These are phyloP conservation scores for Schizopygopsis malacanthus DNA, from an alignment of 2,797 vertebrate species.

Conservation along the genomic window DNA sequence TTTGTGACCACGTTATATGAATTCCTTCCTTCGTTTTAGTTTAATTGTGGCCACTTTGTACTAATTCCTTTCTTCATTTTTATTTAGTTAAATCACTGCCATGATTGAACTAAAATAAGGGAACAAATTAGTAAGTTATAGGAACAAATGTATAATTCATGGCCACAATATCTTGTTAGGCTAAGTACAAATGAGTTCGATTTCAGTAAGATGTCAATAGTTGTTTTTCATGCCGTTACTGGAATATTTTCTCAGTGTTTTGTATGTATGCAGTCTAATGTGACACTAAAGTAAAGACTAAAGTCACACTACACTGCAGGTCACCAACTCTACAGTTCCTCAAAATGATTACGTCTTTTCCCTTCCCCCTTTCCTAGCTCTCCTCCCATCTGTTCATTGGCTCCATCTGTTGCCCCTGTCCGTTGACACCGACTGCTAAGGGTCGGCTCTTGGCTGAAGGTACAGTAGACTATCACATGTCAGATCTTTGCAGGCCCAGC, in stretches of 20 bases:
- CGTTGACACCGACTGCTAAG: conserved; percentile 23
- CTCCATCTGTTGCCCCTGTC: conserved; percentile 52
- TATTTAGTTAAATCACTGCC: background rate
- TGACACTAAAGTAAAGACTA: conserved; percentile 29
- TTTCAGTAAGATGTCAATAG: background rate
- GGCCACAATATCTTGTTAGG: background rate
- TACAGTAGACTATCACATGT: conserved; percentile 33
- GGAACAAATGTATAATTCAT: background rate
- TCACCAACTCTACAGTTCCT: conserved; percentile 3
- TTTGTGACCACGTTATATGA: background rate
- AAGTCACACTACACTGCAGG: background rate
- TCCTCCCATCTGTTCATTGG: conserved; percentile 29
- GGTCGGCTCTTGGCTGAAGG: conserved; percentile 32
- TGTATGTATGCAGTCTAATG: conserved; percentile 16
- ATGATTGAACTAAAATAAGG: background rate
- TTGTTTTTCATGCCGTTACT: background rate
- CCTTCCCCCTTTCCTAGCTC: conserved; percentile 14
- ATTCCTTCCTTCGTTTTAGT: background rate
- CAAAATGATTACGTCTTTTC: conserved; percentile 18
- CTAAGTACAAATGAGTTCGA: background rate
- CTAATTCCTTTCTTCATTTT: background rate
- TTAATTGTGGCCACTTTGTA: background rate
- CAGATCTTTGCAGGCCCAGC: conserved; percentile 17
- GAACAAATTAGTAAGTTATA: background rate
- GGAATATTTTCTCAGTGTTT: background rate